Evolutionary conservation across 2,113 vertebrate species (phyloP), one percentile per base, ranked within the genome.

Genomic region (Atlantisia rogersi): DNA sequence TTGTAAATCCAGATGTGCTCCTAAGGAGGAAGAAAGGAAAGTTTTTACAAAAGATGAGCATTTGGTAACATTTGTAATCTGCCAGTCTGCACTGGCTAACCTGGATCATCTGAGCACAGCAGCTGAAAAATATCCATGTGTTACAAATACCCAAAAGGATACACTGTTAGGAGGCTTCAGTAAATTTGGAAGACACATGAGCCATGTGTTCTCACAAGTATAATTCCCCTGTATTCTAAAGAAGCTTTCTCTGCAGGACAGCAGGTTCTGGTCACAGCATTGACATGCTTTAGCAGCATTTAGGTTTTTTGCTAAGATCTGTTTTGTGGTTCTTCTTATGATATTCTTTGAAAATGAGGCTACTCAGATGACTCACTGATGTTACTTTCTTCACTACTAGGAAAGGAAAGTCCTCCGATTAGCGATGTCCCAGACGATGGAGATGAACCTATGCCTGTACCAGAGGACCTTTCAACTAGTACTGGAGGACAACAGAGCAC

Each of bases 391-490:
- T 81, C 94, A 86, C 97, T 94, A 64, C 17, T 95, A 99, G 99
- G 98, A 94, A 99, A 98, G 92, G 99, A 99, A 95, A 99, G 99
- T 91, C 99, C 99, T 86, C 97, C 98, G 24, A 90, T 98, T 83
- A 99, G 98, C 42, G 99, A 99, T 56, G 97, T 97, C 3, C 97
- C 98, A 10, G 99, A 99, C 81, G 99, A 99, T 64, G 91, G 97
- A 16, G 99, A 99, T 58, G 99, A 99, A 79, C 98, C 99, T 91
- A 99, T 99, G 99, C 99, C 99, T n/a, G 98, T 99, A 93, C 99
- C 99, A 3, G 99, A 99, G 95, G 99, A 99, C 97, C 99, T 99
- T 93, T 99, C 99, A 58, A 99, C 99, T 91, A 98, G 98, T 94
- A 98, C 99, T 68, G 97, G 98, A 91, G 97, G 98, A 97, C 99